phyloP scores from a whole-genome alignment of 2,113 vertebrate species.

The Pygoscelis adeliae region DNA sequence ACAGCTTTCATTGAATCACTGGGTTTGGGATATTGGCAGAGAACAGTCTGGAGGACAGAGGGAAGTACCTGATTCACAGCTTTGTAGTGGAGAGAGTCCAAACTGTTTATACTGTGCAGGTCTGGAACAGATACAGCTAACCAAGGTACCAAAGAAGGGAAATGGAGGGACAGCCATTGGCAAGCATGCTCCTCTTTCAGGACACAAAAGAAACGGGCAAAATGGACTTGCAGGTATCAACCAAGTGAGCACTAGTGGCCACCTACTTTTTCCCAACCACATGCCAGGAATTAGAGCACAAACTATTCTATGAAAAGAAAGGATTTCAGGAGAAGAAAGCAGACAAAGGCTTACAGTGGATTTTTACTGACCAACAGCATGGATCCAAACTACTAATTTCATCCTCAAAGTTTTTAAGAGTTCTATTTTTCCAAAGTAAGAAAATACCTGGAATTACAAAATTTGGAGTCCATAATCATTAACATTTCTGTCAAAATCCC shows the following conservation, averaged over 20 bases:
- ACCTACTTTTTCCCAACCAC: not conserved
- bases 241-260: not conserved
- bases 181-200: not conserved
- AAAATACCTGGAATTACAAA: not conserved
- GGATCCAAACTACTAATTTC: not conserved
- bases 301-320: not conserved
- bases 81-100: not conserved
- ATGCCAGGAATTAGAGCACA: not conserved
- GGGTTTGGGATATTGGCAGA: not conserved
- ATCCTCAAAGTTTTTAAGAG: not conserved
- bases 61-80: not conserved
- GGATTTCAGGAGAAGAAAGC: not conserved
- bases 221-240: not conserved
- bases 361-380: not conserved
- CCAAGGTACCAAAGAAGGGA: not conserved
- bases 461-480: not conserved
- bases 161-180: not conserved
- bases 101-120: not conserved
- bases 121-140: not conserved
- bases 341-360: not conserved
- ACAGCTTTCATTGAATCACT: not conserved
- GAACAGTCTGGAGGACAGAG: not conserved
- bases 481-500: not conserved
- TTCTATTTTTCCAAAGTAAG: not conserved
- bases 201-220: not conserved